Percentiles rank a stretch among this genome's conserved stretches.
Conservation (phyloP, 2,797 vertebrate species). For the Antrozous pallidus region DNA sequence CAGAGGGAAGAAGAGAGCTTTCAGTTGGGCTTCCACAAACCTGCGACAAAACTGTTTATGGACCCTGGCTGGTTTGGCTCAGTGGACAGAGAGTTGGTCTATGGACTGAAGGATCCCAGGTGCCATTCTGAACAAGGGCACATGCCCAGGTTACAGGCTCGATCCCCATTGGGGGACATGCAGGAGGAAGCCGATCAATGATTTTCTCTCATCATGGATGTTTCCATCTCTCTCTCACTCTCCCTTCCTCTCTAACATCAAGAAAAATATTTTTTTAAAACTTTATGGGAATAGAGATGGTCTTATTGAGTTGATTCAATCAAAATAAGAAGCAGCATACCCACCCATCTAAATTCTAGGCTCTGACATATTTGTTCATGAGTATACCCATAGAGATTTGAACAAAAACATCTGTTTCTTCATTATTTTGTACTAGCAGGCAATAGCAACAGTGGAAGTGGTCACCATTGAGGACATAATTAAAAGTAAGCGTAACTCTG, state of each 20-base stretch:
- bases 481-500: neutral
- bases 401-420: neutral
- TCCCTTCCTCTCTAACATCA: no score
- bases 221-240: no score
- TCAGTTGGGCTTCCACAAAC: neutral
- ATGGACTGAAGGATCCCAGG: no score
- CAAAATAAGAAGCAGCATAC: neutral
- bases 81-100: no score
- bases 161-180: no score
- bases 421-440: neutral
- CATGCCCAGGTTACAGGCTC: no score
- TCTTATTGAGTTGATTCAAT: neutral
- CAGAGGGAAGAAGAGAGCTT: neutral
- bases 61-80: no score
- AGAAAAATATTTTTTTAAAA: no score
- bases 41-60: neutral
- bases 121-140: no score
- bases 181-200: no score
- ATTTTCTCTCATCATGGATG: no score
- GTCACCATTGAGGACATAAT: neutral
- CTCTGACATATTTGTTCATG: neutral
- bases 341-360: neutral
- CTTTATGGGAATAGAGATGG: neutral
- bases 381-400: neutral
- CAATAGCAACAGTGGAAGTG: neutral